Evolutionary conservation across 2,888 invertebrate species (phyloP), one percentile per base, ranked within the genome.

Genomic region (Pseudolycoriella hygida): DNA sequence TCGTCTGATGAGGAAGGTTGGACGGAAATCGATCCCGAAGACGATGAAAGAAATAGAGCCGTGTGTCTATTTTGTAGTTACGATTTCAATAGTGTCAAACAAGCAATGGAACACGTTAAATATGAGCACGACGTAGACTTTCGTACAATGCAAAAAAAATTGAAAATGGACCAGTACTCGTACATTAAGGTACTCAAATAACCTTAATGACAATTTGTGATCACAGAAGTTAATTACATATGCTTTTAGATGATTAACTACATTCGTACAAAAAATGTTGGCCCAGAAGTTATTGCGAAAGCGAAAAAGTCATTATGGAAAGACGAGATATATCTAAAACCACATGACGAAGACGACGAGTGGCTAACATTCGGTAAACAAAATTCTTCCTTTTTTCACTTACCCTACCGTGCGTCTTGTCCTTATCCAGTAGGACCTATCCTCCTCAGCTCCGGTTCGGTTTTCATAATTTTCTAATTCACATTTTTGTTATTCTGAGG

Each of bases 341-440:
- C 90, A 1, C n/a, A n/a, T n/a, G n/a, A n/a, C n/a, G n/a, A n/a
- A n/a, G n/a, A n/a, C 57, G 90, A 90, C 59, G 73, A 81, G 10
- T 83, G 88, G 82, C 62, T 90, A 38, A 85, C 80, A 75, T 82
- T 77, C 60, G 89, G 86, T 76, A 74, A 53, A 57, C n/a, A n/a
- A n/a, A n/a, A n/a, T n/a, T 52, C 8, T 37, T 14, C 6, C 17
- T 39, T 39, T 17, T 3, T 3, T 15, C 53, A 68, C n/a, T 38
- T n/a, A n/a, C n/a, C n/a, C n/a, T n/a, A n/a, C n/a, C n/a, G n/a
- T n/a, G n/a, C n/a, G n/a, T n/a, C n/a, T n/a, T n/a, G n/a, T n/a
- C n/a, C n/a, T n/a, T n/a, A n/a, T n/a, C n/a, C n/a, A n/a, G n/a
- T n/a, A n/a, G n/a, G n/a, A n/a, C n/a, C n/a, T n/a, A n/a, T n/a